Evolutionary conservation across 2,888 invertebrate species (phyloP).

Genomic region (Microdon myrmicae): DNA sequence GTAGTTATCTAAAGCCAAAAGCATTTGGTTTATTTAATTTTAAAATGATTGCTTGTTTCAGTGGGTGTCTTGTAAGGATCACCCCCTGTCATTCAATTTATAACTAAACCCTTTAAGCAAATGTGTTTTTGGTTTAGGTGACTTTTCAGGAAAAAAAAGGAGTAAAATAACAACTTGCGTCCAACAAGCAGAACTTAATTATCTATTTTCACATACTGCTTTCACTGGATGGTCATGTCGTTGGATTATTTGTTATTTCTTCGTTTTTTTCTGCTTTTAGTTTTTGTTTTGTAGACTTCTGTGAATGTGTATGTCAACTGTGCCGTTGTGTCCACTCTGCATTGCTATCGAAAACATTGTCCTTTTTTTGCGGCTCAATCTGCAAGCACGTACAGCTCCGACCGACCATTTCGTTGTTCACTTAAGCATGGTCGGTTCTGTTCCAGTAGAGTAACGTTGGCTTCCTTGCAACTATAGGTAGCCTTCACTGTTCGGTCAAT

Average conservation of each 20-base stretch:
- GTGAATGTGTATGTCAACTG: too few species aligned
- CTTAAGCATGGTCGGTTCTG: slow-evolving; percentile 41
- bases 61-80: too few species aligned
- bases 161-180: slow-evolving; percentile 12
- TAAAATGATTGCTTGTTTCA: too few species aligned
- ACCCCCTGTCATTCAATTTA: too few species aligned
- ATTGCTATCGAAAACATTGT: slow-evolving; percentile 20
- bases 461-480: slow-evolving; percentile 14
- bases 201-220: slow-evolving; percentile 40
- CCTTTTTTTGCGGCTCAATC: slow-evolving; percentile 3
- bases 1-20: too few species aligned
- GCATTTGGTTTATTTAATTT: too few species aligned
- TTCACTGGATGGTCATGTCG: slow-evolving; percentile 17
- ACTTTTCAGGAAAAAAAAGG: too few species aligned
- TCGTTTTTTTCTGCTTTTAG: too few species aligned
- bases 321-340: slow-evolving; percentile 4
- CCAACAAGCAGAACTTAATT: slow-evolving; percentile 39
- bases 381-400: slow-evolving; percentile 33
- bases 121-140: too few species aligned
- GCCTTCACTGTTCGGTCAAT: too few species aligned
- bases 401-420: slow-evolving; percentile 43
- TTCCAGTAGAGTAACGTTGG: slow-evolving; percentile 26
- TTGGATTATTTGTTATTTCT: slow-evolving; percentile 3
- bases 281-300: too few species aligned
- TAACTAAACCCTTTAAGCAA: too few species aligned